Evolutionary conservation across 2,888 invertebrate species (phyloP), one percentile per base, ranked within the genome.

Genomic region (Aphodius sticticus): DNA sequence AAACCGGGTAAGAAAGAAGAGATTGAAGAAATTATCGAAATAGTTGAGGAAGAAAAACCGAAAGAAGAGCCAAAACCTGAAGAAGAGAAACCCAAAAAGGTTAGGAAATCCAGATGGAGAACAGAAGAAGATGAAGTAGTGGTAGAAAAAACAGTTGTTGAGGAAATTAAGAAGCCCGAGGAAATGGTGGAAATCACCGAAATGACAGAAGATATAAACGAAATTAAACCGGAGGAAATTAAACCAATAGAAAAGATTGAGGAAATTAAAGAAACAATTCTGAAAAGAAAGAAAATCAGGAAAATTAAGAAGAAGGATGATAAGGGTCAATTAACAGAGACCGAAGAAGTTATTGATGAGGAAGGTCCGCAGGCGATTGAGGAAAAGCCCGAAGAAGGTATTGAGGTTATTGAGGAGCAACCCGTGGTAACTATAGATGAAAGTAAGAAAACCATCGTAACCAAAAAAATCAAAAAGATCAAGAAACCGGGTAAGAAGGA

Each of bases 311-410:
- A 86, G 6, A 83, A 84, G 37, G 86, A 85, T 35, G 85, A 86
- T 80, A 86, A 88, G 82, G 83, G 86, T 81, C 87, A 89, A 83
- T 86, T 87, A 35, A 89, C 88, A 0, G 88, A 89, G 83, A 87
- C 90, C 37, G 35, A 77, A 77, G 37, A 26, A 76, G 2, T 88
- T 87, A 83, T 86, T 9, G 69, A 75, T 14, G 79, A 79, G 9
- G 81, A 81, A 15, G 84, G 84, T 78, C 70, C 84, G 2, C 81
- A 82, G 9, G 77, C 70, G n/a, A 80, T 80, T 69, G 84, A 82
- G 81, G 86, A 87, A 77, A 83, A 81, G 14, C 83, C 83, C 2
- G 82, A 84, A 81, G 82, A 82, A 35, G 77, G 80, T 78, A 85
- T 87, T 37, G 83, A 86, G 75, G 86, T 72, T 72, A 83, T 82